Evolutionary conservation across 2,888 invertebrate genomes (phyloP).

Genomic region (Hermaeophaga mercurialis): DNA sequence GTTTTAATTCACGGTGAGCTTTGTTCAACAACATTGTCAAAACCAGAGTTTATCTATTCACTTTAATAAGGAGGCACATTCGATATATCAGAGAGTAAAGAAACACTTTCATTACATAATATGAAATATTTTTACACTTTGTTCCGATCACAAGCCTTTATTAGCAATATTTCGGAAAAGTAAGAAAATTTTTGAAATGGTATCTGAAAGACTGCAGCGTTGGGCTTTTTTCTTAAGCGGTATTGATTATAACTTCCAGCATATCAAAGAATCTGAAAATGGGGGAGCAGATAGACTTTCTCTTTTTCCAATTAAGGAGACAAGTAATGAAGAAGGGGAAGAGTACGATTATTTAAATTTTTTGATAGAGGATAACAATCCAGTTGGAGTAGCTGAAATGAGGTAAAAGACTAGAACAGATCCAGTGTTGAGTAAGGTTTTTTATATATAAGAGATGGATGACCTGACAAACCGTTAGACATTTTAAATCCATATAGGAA

Average conservation of each 20-base stretch:
- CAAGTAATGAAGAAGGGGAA: neutral
- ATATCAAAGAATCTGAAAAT: slow-evolving; percentile 22
- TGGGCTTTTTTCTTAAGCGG: slow-evolving; percentile 22
- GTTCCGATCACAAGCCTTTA: slow-evolving; percentile 1
- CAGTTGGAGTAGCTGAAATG: slow-evolving; percentile 10
- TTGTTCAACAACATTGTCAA: neutral
- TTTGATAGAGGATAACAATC: slow-evolving; percentile 21
- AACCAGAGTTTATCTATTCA: neutral
- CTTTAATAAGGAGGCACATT: slow-evolving; percentile 2
- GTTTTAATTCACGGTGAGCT: too few species aligned
- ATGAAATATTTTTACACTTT: neutral
- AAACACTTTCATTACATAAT: neutral
- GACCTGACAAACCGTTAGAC: slow-evolving; percentile 8
- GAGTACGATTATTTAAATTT: slow-evolving; percentile 23
- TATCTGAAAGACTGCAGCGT: slow-evolving; percentile 18
- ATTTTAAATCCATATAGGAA: slow-evolving; percentile 13
- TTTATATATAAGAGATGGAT: slow-evolving; percentile 22
- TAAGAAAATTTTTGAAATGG: slow-evolving; percentile 22
- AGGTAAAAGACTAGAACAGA: slow-evolving; percentile 11
- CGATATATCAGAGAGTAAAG: neutral
- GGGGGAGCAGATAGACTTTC: slow-evolving; percentile 18
- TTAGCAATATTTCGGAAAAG: slow-evolving; percentile 17
- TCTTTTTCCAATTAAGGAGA: slow-evolving; percentile 12
- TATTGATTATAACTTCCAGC: slow-evolving; percentile 17
- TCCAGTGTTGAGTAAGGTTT: slow-evolving; percentile 14